These are phyloP conservation scores for Malurus alboscapulatus DNA, from an alignment of 2,113 vertebrate species.

Conservation along the genomic window DNA sequence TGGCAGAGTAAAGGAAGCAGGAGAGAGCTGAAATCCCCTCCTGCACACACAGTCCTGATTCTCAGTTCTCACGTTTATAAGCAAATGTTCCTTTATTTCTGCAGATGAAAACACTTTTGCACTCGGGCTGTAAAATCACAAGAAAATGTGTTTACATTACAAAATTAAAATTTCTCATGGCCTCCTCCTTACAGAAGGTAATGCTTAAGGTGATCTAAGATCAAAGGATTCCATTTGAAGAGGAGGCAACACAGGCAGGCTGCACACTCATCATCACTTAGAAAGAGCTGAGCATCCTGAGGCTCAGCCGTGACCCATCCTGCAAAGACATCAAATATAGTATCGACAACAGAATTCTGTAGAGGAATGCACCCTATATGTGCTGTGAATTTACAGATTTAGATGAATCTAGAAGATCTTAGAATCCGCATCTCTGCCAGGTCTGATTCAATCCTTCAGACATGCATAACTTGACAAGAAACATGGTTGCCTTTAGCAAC, in stretches of 20 bases:
- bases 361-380: not conserved
- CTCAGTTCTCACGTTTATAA: conserved; percentile 19
- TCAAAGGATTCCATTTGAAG: not conserved
- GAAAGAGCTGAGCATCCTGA: not conserved
- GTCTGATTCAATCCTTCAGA: not conserved
- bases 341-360: not conserved
- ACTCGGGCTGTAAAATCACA: conserved; percentile 4
- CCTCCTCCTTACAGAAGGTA: not conserved
- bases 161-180: not conserved
- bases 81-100: conserved; percentile 26
- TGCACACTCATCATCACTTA: not conserved
- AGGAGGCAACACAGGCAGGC: not conserved
- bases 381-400: not conserved
- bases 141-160: not conserved
- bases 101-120: conserved; percentile 20
- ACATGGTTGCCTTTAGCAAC: conserved; percentile 15
- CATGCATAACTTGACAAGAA: not conserved
- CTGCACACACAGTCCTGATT: not conserved
- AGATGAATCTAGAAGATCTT: not conserved
- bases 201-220: not conserved
- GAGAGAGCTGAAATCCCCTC: conserved; percentile 20
- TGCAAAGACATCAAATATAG: not conserved
- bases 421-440: not conserved
- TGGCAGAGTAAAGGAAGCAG: conserved; percentile 8
- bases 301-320: not conserved